These are phyloP conservation scores for Alviniconcha strummeri DNA, from an alignment of 2,888 invertebrate genomes.

Conservation along the genomic window DNA sequence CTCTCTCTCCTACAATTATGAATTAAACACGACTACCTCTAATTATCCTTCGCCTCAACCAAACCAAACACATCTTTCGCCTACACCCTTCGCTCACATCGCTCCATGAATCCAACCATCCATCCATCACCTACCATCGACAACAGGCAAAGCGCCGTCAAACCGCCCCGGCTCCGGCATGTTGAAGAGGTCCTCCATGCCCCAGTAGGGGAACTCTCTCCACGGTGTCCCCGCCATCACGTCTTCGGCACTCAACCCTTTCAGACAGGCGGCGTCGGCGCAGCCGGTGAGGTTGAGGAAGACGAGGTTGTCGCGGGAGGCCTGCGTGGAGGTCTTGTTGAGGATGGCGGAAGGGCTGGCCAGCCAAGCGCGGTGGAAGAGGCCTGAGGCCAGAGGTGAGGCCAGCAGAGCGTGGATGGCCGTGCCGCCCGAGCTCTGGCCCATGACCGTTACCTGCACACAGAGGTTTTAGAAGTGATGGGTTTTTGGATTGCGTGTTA, in stretches of 20 bases:
- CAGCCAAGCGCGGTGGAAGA: constrained; percentile 79
- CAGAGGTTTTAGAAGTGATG: neutral
- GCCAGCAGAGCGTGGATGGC: constrained; percentile 85
- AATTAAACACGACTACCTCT: no score
- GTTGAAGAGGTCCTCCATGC: constrained; percentile 29
- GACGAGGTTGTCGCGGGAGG: constrained; percentile 55
- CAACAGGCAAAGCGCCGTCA: constrained; percentile 33
- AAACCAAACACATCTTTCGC: no score
- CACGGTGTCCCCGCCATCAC: constrained; percentile 38
- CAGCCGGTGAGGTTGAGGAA: constrained; percentile 49
- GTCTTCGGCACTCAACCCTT: constrained; percentile 24
- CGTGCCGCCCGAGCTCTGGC: constrained; percentile 90
- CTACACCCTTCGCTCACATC: no score
- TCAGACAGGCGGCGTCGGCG: constrained; percentile 34
- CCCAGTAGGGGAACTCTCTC: constrained; percentile 35
- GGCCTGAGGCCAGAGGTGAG: constrained; percentile 76
- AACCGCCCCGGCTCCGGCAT: constrained; percentile 28
- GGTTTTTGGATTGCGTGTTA: neutral
- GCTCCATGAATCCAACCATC: no score
- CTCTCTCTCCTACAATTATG: no score
- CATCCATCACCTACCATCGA: constrained; percentile 36
- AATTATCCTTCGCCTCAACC: no score
- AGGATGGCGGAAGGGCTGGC: constrained; percentile 63
- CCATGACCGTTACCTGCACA: constrained; percentile 84
- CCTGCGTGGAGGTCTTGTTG: constrained; percentile 55